phyloP scores from a whole-genome alignment of 2,113 vertebrate genomes.

The Eublepharis macularius region DNA sequence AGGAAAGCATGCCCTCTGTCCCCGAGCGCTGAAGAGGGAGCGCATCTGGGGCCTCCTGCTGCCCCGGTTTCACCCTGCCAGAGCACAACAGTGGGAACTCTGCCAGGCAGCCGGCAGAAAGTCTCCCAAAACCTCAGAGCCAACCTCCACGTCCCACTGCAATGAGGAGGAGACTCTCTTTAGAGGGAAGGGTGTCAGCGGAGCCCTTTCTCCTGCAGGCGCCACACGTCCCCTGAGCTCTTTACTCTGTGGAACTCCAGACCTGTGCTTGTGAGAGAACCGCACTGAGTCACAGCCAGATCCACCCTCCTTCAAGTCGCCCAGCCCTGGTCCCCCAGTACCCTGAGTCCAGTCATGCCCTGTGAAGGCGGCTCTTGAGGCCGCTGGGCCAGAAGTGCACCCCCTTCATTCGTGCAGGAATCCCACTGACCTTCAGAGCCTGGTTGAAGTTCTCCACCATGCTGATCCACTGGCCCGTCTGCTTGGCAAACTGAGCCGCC shows the following conservation, averaged over 20 bases:
- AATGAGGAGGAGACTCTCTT: too few relatives aligned
- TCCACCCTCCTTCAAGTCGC: too few relatives aligned
- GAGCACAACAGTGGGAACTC: background rate
- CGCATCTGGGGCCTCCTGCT: background rate
- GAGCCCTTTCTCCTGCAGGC: background rate
- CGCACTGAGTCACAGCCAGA: too few relatives aligned
- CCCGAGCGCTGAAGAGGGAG: background rate
- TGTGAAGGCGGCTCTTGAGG: background rate
- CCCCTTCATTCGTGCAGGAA: background rate
- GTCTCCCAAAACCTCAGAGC: background rate
- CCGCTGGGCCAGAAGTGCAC: background rate
- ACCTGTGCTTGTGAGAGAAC: background rate
- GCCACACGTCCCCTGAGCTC: background rate
- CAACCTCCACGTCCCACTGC: background rate
- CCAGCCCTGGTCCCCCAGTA: background rate
- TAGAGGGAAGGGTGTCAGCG: background rate
- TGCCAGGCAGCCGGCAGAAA: background rate
- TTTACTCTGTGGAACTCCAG: background rate
- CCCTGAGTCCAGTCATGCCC: background rate
- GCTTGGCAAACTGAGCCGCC: slow-evolving; percentile 92
- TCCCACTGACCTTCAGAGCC: slow-evolving; percentile 84
- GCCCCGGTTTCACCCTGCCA: background rate
- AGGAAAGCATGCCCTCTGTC: too few relatives aligned
- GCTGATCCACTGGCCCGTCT: slow-evolving; percentile 93
- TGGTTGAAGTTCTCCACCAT: slow-evolving; percentile 98